Percentiles rank a stretch among this genome's conserved stretches.
Conservation (phyloP, 2,888 invertebrate species). For the Apamea epomidion region DNA sequence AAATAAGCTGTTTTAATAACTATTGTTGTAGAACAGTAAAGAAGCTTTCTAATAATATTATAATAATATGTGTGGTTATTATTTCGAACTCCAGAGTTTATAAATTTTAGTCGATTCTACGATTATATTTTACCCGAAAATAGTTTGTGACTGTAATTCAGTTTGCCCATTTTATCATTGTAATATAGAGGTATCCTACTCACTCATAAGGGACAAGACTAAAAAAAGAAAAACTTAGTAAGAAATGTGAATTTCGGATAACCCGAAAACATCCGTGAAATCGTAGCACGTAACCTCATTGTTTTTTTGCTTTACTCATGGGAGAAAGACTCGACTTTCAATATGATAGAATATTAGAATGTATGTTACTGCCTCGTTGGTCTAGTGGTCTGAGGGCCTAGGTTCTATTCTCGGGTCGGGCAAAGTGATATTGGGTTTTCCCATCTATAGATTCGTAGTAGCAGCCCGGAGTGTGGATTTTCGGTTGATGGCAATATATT, state of each 20-base stretch:
- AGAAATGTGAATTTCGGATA: slow-evolving; percentile 19
- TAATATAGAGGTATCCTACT: background rate
- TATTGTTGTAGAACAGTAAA: background rate
- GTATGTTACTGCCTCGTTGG: background rate
- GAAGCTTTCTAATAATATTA: slow-evolving; percentile 4
- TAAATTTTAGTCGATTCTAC: background rate
- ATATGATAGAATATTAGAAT: slow-evolving; percentile 14
- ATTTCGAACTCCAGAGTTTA: background rate
- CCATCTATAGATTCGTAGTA: background rate
- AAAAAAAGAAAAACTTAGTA: slow-evolving; percentile 19
- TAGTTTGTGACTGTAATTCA: background rate
- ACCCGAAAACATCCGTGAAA: slow-evolving; percentile 33
- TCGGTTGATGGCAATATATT: background rate
- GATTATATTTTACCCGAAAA: background rate
- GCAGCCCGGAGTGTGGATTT: background rate
- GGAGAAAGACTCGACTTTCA: slow-evolving; percentile 11
- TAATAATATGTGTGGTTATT: background rate
- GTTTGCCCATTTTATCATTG: background rate
- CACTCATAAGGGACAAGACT: background rate
- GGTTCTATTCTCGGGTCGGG: too few relatives aligned
- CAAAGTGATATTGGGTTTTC: background rate
- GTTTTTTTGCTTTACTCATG: slow-evolving; percentile 36
- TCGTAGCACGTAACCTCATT: slow-evolving; percentile 32
- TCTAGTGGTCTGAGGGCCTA: background rate
- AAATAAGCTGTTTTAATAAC: slow-evolving; percentile 4